Conservation (phyloP, 2,888 invertebrate genomes). For the Nysson spinosus region DNA sequence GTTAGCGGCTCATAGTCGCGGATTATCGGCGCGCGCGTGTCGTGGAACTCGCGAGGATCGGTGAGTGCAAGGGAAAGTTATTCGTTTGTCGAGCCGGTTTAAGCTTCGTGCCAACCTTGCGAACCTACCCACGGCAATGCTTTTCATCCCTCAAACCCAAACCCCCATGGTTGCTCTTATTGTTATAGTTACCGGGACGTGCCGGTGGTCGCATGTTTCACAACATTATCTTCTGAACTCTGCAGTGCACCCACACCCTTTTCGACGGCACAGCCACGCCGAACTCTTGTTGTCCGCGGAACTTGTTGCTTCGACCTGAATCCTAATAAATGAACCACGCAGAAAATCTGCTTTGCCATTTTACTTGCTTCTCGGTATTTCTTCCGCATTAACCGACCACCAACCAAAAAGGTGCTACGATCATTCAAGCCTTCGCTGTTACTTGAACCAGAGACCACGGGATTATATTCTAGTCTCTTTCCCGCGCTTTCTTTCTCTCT, state of each 20-base stretch:
- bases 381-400: too few relatives aligned
- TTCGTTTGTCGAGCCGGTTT: conserved; percentile 33
- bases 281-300: conserved; percentile 17
- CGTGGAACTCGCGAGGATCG: conserved; percentile 34
- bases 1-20: conserved; percentile 32
- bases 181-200: conserved; percentile 7
- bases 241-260: background rate
- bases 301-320: conserved; percentile 55
- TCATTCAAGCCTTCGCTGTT: too few relatives aligned
- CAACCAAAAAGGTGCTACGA: too few relatives aligned
- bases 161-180: conserved; percentile 8
- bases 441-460: too few relatives aligned
- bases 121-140: background rate
- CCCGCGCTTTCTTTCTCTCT: too few relatives aligned
- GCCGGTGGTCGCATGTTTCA: conserved; percentile 23
- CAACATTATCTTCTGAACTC: conserved; percentile 27
- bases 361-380: conserved; percentile 3
- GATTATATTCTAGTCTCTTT: too few relatives aligned
- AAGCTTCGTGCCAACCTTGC: conserved; percentile 15
- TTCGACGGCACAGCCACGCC: background rate
- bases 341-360: conserved; percentile 38
- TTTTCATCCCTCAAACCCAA: background rate
- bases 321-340: conserved; percentile 22
- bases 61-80: conserved; percentile 35
- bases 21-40: conserved; percentile 30